Evolutionary conservation across 2,113 vertebrate species (phyloP).

Genomic region (Pimephales promelas): DNA sequence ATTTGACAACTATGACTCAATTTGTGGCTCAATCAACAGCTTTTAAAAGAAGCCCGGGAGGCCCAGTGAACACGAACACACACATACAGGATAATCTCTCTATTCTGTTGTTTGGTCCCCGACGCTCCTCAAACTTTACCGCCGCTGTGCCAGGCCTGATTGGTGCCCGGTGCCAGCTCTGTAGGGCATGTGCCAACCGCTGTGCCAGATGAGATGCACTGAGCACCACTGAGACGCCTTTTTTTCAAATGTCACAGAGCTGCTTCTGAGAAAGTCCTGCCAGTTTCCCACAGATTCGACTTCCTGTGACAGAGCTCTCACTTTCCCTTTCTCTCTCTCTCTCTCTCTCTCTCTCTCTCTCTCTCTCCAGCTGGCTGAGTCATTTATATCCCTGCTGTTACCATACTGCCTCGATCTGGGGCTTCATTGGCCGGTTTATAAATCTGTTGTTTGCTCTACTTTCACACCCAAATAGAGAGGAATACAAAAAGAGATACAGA

Average conservation of each 20-base stretch:
- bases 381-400: conserved; percentile 52
- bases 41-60: conserved; percentile 17
- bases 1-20: conserved; percentile 43
- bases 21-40: conserved; percentile 39
- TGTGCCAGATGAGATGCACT: conserved; percentile 45
- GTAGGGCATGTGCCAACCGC: conserved; percentile 39
- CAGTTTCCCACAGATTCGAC: conserved; percentile 53
- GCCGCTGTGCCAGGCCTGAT: conserved; percentile 31
- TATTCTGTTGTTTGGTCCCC: conserved; percentile 16
- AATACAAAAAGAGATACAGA: not conserved
- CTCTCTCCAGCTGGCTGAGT: conserved; percentile 38
- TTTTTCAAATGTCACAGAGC: conserved; percentile 74
- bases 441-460: conserved; percentile 53
- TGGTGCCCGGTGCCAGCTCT: conserved; percentile 29
- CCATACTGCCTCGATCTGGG: conserved; percentile 45
- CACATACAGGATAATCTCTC: conserved; percentile 34
- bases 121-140: conserved; percentile 12
- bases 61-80: conserved; percentile 8
- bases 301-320: conserved; percentile 43
- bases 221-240: conserved; percentile 6
- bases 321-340: conserved; percentile 12
- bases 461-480: conserved; percentile 36
- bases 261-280: conserved; percentile 69
- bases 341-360: conserved; percentile 21
- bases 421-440: conserved; percentile 51